Evolutionary conservation across 1,140 invertebrate genomes (phyloP).

Genomic region (Uloborus diversus): DNA sequence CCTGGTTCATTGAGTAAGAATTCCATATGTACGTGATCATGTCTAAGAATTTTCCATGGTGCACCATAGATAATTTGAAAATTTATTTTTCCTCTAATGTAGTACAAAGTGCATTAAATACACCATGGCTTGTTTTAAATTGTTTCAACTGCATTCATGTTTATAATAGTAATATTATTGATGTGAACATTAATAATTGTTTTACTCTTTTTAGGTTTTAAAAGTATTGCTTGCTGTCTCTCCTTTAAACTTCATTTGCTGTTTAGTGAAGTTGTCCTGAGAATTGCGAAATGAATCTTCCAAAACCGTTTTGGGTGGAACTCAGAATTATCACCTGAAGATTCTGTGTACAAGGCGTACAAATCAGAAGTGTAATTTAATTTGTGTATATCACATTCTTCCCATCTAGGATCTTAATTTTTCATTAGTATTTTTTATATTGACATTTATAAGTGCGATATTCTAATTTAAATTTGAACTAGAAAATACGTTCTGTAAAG

Average conservation of each 20-base stretch:
- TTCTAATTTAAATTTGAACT: neutral
- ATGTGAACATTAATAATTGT: neutral
- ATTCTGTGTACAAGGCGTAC: slow-evolving; percentile 34
- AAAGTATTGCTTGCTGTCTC: neutral
- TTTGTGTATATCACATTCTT: slow-evolving; percentile 39
- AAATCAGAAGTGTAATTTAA: slow-evolving; percentile 16
- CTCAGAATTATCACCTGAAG: neutral
- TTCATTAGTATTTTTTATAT: slow-evolving; percentile 26
- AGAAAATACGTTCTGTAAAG: neutral
- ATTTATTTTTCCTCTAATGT: neutral
- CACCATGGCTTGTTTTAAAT: neutral
- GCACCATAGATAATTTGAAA: neutral
- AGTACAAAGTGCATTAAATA: neutral
- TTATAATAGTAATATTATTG: no score
- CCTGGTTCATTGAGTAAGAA: no score
- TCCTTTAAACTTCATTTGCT: slow-evolving; percentile 6
- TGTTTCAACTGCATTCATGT: no score
- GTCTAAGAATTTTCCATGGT: no score
- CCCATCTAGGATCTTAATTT: neutral
- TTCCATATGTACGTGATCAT: no score
- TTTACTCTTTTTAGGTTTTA: slow-evolving; percentile 30
- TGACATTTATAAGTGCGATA: slow-evolving; percentile 11
- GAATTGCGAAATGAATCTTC: neutral
- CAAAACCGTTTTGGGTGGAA: neutral
- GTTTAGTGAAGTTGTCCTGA: slow-evolving; percentile 8